Conservation (phyloP, 2,888 invertebrate genomes). For the Lamproptera curius region DNA sequence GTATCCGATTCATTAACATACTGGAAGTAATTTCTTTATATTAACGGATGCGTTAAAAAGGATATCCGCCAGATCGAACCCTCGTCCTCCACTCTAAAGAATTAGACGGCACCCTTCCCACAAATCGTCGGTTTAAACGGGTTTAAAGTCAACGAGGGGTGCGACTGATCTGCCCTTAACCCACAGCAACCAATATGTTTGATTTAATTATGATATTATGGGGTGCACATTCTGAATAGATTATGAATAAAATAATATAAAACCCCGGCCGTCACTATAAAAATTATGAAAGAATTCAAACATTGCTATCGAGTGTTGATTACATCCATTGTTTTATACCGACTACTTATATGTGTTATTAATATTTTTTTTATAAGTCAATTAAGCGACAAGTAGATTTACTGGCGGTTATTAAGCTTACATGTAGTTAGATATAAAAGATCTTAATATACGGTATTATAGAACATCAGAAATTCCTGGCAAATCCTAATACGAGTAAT, state of each 20-base stretch:
- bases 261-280: background rate
- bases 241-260: background rate
- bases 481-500: too few species aligned
- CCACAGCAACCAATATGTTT: constrained; percentile 1
- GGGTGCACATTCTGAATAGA: background rate
- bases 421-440: too few species aligned
- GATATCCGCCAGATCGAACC: too few species aligned
- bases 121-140: constrained; percentile 27
- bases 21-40: too few species aligned
- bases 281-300: background rate
- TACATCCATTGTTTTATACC: background rate
- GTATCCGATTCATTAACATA: too few species aligned
- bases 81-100: constrained; percentile 36
- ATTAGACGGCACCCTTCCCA: constrained; percentile 37
- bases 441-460: too few species aligned
- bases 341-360: background rate
- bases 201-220: constrained; percentile 5
- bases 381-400: background rate
- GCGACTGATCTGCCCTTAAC: constrained; percentile 27
- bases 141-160: constrained; percentile 23
- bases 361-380: background rate
- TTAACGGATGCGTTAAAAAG: too few species aligned
- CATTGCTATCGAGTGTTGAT: background rate
- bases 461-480: too few species aligned
- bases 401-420: too few species aligned